Evolutionary conservation across 2,113 vertebrate species (phyloP).

Genomic region (Cettia cetti): DNA sequence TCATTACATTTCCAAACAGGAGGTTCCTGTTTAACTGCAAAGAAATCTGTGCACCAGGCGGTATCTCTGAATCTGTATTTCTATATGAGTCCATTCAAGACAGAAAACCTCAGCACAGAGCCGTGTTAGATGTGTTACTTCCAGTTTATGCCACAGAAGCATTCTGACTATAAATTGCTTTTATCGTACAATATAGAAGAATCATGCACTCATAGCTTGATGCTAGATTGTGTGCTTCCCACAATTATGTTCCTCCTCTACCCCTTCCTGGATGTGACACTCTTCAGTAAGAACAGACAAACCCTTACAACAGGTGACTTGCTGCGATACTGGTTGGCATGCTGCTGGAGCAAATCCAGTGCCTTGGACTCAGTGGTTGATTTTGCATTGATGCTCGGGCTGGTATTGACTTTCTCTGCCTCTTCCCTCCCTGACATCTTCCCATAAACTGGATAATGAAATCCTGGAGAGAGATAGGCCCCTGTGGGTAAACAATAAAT

Average conservation of each 20-base stretch:
- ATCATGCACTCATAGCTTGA: not conserved
- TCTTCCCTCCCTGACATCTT: conserved; percentile 97
- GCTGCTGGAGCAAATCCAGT: conserved; percentile 92
- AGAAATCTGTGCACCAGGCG: not conserved
- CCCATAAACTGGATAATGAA: conserved; percentile 97
- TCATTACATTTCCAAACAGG: not conserved
- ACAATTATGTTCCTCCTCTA: not conserved
- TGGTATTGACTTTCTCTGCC: conserved; percentile 84
- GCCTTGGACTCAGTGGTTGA: conserved; percentile 84
- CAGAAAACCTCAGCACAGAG: not conserved
- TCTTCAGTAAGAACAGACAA: conserved; percentile 9
- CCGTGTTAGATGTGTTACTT: not conserved
- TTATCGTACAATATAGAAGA: not conserved
- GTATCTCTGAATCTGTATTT: not conserved
- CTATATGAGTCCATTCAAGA: not conserved
- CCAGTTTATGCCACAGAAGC: not conserved
- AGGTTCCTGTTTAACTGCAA: not conserved
- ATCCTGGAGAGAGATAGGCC: conserved; percentile 87
- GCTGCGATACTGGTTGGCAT: conserved; percentile 89
- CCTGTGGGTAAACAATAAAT: conserved; percentile 74
- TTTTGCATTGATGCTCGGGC: conserved; percentile 82
- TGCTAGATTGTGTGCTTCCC: not conserved
- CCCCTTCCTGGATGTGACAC: not conserved
- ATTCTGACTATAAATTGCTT: not conserved
- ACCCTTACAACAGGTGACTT: conserved; percentile 91